A percentile compares a stretch with the other conserved stretches of the same genome.
Conservation (phyloP, 1,140 invertebrate species). For the Physella acuta region DNA sequence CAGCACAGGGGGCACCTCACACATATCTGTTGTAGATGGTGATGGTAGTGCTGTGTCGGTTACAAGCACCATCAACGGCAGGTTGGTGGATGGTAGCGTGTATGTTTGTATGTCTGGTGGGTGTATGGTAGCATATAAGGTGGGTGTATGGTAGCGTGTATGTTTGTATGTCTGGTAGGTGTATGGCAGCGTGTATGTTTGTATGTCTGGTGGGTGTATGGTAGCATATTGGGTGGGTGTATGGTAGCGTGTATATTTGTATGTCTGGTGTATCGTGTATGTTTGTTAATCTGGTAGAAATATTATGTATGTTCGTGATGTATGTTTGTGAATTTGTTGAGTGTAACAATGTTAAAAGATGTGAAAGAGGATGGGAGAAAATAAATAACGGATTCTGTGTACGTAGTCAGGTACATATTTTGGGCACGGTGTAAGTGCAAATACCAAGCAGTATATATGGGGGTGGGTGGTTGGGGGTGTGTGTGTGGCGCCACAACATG, state of each 20-base stretch:
- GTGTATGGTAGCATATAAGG: background rate
- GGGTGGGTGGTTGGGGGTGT: background rate
- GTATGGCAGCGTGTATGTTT: background rate
- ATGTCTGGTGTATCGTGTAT: background rate
- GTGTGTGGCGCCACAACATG: background rate
- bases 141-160: background rate
- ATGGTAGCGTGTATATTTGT: background rate
- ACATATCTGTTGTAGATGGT: conserved; percentile 1
- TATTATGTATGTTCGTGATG: too few relatives aligned
- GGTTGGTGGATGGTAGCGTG: background rate
- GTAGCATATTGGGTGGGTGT: background rate
- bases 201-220: background rate
- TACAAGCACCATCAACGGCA: conserved; percentile 3
- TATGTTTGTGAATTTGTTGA: too few relatives aligned
- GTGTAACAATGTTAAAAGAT: too few relatives aligned
- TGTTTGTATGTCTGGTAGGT: background rate
- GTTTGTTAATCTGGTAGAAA: too few relatives aligned
- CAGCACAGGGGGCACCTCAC: conserved; percentile 11
- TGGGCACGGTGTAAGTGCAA: too few relatives aligned
- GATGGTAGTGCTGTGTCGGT: background rate
- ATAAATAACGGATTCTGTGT: too few relatives aligned
- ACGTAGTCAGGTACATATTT: too few relatives aligned
- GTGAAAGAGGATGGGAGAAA: too few relatives aligned
- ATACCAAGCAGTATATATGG: background rate
- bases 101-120: background rate